These are phyloP conservation scores for Heliconius hewitsoni DNA, from an alignment of 1,140 invertebrate genomes.

Conservation along the genomic window DNA sequence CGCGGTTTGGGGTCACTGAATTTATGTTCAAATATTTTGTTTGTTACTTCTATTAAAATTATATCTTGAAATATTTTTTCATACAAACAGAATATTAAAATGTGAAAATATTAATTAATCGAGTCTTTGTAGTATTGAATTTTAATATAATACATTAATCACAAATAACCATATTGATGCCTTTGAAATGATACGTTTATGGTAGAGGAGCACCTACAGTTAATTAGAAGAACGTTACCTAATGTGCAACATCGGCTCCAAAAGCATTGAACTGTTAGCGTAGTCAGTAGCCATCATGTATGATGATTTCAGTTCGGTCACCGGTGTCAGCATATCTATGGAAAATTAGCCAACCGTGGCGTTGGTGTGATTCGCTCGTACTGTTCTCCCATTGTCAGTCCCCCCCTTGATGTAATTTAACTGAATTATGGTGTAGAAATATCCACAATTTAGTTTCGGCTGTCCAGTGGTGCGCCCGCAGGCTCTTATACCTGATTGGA, in stretches of 20 bases:
- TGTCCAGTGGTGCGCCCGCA: conserved; percentile 64
- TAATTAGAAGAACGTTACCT: not conserved
- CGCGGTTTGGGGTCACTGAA: conserved; percentile 67
- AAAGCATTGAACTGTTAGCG: conserved; percentile 14
- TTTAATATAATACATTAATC: too few species aligned
- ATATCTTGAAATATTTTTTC: not conserved
- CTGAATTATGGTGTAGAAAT: conserved; percentile 76
- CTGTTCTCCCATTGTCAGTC: conserved; percentile 74
- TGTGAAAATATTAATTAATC: not conserved
- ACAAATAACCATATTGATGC: too few species aligned
- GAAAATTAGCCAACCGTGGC: conserved; percentile 72
- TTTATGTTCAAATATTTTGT: conserved; percentile 33
- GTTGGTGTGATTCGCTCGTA: conserved; percentile 77
- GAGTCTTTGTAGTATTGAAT: not conserved
- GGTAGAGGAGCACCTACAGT: not conserved
- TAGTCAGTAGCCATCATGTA: conserved; percentile 21
- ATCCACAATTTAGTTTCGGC: conserved; percentile 70
- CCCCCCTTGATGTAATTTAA: conserved; percentile 78
- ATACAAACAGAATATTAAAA: not conserved
- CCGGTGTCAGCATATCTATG: conserved; percentile 61
- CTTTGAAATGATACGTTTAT: not conserved
- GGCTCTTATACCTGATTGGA: conserved; percentile 45
- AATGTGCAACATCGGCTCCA: not conserved
- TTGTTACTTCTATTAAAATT: not conserved
- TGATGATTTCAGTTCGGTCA: conserved; percentile 59